Evolutionary conservation across 2,888 invertebrate genomes (phyloP), one percentile per base, ranked within the genome.

Genomic region (Diadromus collaris): DNA sequence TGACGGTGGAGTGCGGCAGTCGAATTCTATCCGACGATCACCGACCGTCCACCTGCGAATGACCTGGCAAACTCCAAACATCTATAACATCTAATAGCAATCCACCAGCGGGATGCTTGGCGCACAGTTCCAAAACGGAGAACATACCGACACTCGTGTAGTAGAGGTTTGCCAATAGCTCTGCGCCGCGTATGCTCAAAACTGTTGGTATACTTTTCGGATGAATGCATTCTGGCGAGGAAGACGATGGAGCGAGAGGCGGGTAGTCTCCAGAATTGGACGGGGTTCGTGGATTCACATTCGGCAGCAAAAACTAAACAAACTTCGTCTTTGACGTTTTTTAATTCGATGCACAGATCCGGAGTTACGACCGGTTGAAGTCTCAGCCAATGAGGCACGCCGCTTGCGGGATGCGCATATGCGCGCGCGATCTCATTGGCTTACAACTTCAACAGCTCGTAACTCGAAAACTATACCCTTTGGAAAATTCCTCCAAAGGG

Each of bases 31-130:
- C 9, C 34, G 32, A 32, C 34, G 34, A 21, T 41, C 41, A 29
- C 56, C 19, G n/a, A 29, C 21, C 48, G 41, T 46, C 60, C 65
- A 74, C 60, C 60, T 67, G 74, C 38, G 61, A 74, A 68, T 41
- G 19, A 48, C 44, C 29, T 65, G 74, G 60, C 51, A 58, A 65
- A 65, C 51, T 38, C 24, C 41, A 13, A 41, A 21, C 44, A n/a
- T 46, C 34, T 27, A 65, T 58, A 32, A 58, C 58, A 56, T 56
- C 6, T 56, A 32, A 58, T 64, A 65, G 46, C 44, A 60, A 60
- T 32, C n/a, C 38, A 21, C 44, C 41, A 13, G 7, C 2, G 58
- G 46, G 21, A 58, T 69, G 41, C 51, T 67, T 7, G 44, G 9
- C 29, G 44, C 58, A 21, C 13, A 46, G 46, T 27, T 13, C n/a